Percentiles rank a stretch among this genome's conserved stretches.
Conservation (phyloP, 2,888 invertebrate species). For the Sinotaia quadrata region DNA sequence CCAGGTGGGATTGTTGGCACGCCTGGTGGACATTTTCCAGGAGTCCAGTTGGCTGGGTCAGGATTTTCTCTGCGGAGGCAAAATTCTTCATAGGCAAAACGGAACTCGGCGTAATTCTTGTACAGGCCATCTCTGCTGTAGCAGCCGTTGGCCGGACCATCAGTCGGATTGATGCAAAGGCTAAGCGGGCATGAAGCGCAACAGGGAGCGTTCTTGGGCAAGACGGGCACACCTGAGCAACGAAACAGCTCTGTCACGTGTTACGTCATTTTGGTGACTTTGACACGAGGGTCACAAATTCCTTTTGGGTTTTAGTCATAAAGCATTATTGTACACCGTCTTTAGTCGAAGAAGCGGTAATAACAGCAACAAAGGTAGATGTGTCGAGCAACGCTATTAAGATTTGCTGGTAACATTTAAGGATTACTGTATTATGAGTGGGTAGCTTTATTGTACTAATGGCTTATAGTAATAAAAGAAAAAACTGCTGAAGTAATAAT, state of each 20-base stretch:
- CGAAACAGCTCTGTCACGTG: not conserved
- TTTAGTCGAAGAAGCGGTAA: too few species aligned
- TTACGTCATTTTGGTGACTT: not conserved
- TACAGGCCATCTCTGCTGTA: slow-evolving; percentile 11
- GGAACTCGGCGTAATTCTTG: slow-evolving; percentile 12
- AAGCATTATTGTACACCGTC: too few species aligned
- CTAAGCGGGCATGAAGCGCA: slow-evolving; percentile 22
- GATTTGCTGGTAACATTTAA: too few species aligned
- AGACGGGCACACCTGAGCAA: slow-evolving; percentile 3
- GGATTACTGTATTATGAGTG: too few species aligned
- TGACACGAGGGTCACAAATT: too few species aligned
- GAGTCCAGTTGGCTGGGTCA: not conserved
- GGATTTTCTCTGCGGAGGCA: not conserved
- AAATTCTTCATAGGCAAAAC: slow-evolving; percentile 19
- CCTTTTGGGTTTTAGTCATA: too few species aligned
- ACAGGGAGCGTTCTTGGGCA: slow-evolving; percentile 13
- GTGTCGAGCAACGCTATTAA: too few species aligned
- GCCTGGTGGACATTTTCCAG: not conserved
- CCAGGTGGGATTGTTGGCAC: not conserved
- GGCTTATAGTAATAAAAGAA: too few species aligned
- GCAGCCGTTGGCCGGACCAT: slow-evolving; percentile 1
- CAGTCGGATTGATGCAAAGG: not conserved
- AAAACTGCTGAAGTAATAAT: too few species aligned
- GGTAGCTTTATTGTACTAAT: too few species aligned
- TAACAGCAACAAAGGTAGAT: too few species aligned